Conservation (phyloP, 2,888 invertebrate species). For the Autographa pulchrina region DNA sequence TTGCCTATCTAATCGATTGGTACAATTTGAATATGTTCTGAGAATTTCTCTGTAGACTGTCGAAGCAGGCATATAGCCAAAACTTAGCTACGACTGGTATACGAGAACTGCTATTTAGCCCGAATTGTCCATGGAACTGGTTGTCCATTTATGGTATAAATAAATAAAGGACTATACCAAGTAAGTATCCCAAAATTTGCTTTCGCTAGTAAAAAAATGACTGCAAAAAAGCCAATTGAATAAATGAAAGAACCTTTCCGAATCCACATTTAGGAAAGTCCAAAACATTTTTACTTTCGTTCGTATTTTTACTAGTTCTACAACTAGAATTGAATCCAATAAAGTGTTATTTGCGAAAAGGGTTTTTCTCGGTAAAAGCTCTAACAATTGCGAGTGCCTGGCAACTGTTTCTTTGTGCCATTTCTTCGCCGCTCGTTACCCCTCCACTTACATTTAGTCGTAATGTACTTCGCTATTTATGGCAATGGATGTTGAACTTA, state of each 20-base stretch:
- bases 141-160: too few species aligned
- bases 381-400: slow-evolving; percentile 35
- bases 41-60: slow-evolving; percentile 9
- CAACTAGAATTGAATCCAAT: slow-evolving; percentile 22
- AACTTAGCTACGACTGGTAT: background rate
- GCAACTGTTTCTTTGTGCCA: slow-evolving; percentile 34
- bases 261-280: slow-evolving; percentile 12
- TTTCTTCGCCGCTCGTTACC: slow-evolving; percentile 34
- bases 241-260: slow-evolving; percentile 7
- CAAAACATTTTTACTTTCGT: slow-evolving; percentile 18
- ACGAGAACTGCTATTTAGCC: background rate
- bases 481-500: slow-evolving; percentile 17
- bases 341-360: slow-evolving; percentile 42
- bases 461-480: slow-evolving; percentile 24
- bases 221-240: background rate
- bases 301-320: slow-evolving; percentile 22
- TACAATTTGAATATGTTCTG: slow-evolving; percentile 30
- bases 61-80: background rate
- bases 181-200: too few species aligned
- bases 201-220: background rate
- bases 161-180: too few species aligned
- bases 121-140: background rate
- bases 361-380: slow-evolving; percentile 39
- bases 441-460: slow-evolving; percentile 26
- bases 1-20: slow-evolving; percentile 39